Percentiles rank a stretch among this genome's conserved stretches.
These are phyloP conservation scores for Samia ricini DNA, from an alignment of 1,140 invertebrate species.

Conservation along the genomic window DNA sequence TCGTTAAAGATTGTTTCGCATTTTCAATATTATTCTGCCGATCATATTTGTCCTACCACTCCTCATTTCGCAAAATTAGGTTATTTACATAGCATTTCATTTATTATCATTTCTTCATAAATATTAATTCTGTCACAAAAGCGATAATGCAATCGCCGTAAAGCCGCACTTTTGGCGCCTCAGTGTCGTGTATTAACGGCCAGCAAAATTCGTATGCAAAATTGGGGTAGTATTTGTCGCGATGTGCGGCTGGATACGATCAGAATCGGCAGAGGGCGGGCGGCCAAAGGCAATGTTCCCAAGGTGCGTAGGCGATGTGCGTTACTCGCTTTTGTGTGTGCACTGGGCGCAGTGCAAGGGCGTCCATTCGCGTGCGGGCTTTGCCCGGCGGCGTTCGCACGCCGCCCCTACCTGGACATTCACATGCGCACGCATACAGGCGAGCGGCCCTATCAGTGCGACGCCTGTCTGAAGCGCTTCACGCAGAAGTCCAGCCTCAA, in stretches of 20 bases:
- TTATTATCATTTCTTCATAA: constrained; percentile 67
- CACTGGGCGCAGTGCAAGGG: constrained; percentile 77
- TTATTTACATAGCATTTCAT: constrained; percentile 50
- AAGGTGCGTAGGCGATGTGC: constrained; percentile 66
- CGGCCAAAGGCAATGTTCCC: constrained; percentile 22
- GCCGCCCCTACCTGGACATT: constrained; percentile 84
- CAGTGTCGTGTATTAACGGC: constrained; percentile 27
- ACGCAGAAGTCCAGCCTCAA: constrained; percentile 85
- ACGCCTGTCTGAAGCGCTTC: constrained; percentile 83
- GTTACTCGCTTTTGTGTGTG: constrained; percentile 78
- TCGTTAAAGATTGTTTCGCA: neutral
- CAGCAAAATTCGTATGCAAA: constrained; percentile 52
- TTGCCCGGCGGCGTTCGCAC: constrained; percentile 82
- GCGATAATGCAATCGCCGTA: constrained; percentile 75
- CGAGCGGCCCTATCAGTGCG: constrained; percentile 85
- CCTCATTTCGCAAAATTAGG: constrained; percentile 44
- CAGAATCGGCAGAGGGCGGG: constrained; percentile 51
- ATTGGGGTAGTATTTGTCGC: constrained; percentile 27
- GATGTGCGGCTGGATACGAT: constrained; percentile 21
- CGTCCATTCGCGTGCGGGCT: constrained; percentile 83
- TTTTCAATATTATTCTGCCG: neutral
- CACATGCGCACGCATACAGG: constrained; percentile 87
- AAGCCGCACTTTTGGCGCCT: constrained; percentile 52
- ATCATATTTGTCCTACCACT: constrained; percentile 30
- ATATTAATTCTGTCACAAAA: constrained; percentile 76